Evolutionary conservation across 2,113 vertebrate species (phyloP).

Genomic region (Hypomesus transpacificus): DNA sequence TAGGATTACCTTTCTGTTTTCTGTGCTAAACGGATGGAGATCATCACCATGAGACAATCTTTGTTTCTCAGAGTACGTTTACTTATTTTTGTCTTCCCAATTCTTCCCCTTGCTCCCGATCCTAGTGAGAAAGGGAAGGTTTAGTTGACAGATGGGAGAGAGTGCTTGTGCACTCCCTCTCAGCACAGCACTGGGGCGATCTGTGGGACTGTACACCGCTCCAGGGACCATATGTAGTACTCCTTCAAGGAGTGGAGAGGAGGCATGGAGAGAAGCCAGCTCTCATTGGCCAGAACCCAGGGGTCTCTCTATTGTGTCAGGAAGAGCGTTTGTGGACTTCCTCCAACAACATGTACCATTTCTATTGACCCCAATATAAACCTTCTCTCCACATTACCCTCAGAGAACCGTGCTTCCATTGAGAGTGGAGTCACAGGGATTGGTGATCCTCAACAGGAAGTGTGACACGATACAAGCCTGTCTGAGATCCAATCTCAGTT

Average conservation of each 20-base stretch:
- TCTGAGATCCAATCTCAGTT: too few relatives aligned
- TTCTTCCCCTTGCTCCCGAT: too few relatives aligned
- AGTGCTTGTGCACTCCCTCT: slow-evolving; percentile 43
- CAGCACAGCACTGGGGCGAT: too few relatives aligned
- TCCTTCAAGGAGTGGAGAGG: slow-evolving; percentile 56
- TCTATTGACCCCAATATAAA: slow-evolving; percentile 44
- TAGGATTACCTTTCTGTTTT: too few relatives aligned
- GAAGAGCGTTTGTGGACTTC: slow-evolving; percentile 52
- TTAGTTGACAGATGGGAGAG: slow-evolving; percentile 61
- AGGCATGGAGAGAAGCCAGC: slow-evolving; percentile 56
- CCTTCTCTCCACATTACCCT: slow-evolving; percentile 23
- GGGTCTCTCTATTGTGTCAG: slow-evolving; percentile 40
- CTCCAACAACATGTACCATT: slow-evolving; percentile 47
- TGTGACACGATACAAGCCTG: too few relatives aligned
- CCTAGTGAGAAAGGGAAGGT: slow-evolving; percentile 29
- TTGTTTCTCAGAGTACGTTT: too few relatives aligned
- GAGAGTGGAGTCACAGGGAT: slow-evolving; percentile 8
- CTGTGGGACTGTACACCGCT: slow-evolving; percentile 40
- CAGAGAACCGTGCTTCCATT: slow-evolving; percentile 10
- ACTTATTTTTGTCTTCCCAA: slow-evolving; percentile 32
- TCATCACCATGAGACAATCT: too few relatives aligned
- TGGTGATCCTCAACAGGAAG: not conserved
- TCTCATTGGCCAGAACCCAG: slow-evolving; percentile 33
- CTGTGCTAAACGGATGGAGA: too few relatives aligned
- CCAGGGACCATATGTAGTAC: slow-evolving; percentile 65